Evolutionary conservation across 1,140 invertebrate species (phyloP), one percentile per base, ranked within the genome.

Genomic region (Maconellicoccus hirsutus): DNA sequence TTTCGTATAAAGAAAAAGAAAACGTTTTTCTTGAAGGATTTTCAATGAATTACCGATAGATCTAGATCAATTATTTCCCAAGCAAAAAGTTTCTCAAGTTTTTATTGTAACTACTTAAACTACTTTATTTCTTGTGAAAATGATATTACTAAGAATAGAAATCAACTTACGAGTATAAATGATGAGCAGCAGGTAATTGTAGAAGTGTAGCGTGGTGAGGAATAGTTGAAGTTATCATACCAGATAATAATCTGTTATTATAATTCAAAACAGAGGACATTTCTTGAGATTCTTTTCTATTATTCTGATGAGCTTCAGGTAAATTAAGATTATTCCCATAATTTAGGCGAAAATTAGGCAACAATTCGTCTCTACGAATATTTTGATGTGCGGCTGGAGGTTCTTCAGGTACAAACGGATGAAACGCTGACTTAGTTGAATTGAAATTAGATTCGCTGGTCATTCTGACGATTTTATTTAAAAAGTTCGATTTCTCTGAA

Each of bases 371-470:
- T 23, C 73, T 71, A 1, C 71, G 23, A 16, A 52, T 23, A 26
- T 72, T 74, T 69, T 74, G 73, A 70, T 74, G 73, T 0, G 73
- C 73, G n/a, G 63, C 61, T 23, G 73, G 73, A 1, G 73, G 73
- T 52, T 72, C 72, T 42, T 59, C 61, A 10, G 71, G 71, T 2
- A 71, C n/a, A 25, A 71, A 71, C 2, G 71, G 71, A 21, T 29
- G 71, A 63, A 71, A 71, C 19, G 71, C 71, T 2, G 71, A 71
- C n/a, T 33, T 61, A 8, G 22, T 14, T 4, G 21, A 12, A 59
- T n/a, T 70, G 29, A 52, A 52, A 52, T 52, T 52, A 2, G 42
- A 16, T 8, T 52, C 42, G n/a, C 12, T 19, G 25, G 14, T 22
- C 61, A 66, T 4, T 25, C 25, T 66, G 61, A 66, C 25, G 10